Percentiles rank a stretch among this genome's conserved stretches.
Evolutionary conservation across 1,140 invertebrate genomes (phyloP).

Genomic region (Eupristina koningsbergeri): DNA sequence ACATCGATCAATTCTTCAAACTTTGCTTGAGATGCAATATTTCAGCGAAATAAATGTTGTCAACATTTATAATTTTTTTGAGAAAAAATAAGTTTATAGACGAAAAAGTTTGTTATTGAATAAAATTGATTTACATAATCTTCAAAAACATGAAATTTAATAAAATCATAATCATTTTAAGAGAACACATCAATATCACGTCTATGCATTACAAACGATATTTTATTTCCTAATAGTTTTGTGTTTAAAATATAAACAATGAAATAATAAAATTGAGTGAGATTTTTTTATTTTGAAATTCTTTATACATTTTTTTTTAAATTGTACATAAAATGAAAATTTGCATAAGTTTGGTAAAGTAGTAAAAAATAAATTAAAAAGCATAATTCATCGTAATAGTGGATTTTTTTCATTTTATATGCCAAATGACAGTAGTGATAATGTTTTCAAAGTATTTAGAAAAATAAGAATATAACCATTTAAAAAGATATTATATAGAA

Average conservation of each 20-base stretch:
- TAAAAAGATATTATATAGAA: too few species aligned
- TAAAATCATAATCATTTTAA: not conserved
- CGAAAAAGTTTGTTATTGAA: not conserved
- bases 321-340: not conserved
- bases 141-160: not conserved
- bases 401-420: not conserved
- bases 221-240: too few species aligned
- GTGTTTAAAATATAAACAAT: not conserved
- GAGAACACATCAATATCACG: too few species aligned
- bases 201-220: too few species aligned
- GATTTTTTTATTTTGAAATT: too few species aligned
- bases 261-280: too few species aligned
- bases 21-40: too few species aligned
- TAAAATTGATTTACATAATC: not conserved
- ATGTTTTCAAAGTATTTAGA: not conserved
- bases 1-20: not conserved
- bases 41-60: too few species aligned
- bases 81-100: not conserved
- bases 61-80: not conserved
- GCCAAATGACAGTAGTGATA: not conserved
- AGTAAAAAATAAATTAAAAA: not conserved
- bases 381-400: not conserved
- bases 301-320: not conserved
- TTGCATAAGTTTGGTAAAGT: not conserved
- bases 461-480: too few species aligned